Conservation (phyloP, 92 coral and sea anemone genomes). For the Diadumene lineata region DNA sequence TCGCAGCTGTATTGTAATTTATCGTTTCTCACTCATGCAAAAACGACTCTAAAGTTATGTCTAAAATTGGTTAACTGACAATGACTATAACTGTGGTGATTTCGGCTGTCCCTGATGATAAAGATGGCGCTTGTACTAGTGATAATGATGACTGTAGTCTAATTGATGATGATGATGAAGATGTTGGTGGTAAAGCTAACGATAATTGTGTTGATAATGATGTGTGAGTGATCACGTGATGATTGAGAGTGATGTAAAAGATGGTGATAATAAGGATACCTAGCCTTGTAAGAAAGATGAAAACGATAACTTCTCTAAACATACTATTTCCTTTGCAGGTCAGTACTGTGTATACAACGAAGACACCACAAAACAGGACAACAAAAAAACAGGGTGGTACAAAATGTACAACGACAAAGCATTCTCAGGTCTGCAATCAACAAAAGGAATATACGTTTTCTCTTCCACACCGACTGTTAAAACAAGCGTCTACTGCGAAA, state of each 20-base stretch:
- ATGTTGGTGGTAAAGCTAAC: background rate
- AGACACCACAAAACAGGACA: constrained; percentile 1
- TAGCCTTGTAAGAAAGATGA: too few relatives aligned
- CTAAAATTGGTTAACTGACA: too few relatives aligned
- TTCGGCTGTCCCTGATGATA: background rate
- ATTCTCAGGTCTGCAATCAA: background rate
- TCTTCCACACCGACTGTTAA: background rate
- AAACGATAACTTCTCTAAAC: background rate
- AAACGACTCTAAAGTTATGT: too few relatives aligned
- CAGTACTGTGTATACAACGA: constrained; percentile 49
- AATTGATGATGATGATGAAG: background rate
- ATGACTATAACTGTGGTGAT: too few relatives aligned
- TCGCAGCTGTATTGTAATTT: too few relatives aligned
- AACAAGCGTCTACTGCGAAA: constrained; percentile 46
- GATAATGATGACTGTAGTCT: background rate
- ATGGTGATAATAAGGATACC: background rate
- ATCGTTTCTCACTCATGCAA: too few relatives aligned
- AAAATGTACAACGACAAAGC: constrained; percentile 6
- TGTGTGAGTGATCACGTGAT: background rate
- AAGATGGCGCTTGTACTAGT: background rate
- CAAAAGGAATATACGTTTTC: background rate
- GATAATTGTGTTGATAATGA: background rate
- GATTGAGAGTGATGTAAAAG: too few relatives aligned
- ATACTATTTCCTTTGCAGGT: constrained; percentile 14
- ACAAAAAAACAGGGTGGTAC: background rate